phyloP scores from a whole-genome alignment of 2,888 invertebrate genomes.

The Eudasyphora cyanicolor region DNA sequence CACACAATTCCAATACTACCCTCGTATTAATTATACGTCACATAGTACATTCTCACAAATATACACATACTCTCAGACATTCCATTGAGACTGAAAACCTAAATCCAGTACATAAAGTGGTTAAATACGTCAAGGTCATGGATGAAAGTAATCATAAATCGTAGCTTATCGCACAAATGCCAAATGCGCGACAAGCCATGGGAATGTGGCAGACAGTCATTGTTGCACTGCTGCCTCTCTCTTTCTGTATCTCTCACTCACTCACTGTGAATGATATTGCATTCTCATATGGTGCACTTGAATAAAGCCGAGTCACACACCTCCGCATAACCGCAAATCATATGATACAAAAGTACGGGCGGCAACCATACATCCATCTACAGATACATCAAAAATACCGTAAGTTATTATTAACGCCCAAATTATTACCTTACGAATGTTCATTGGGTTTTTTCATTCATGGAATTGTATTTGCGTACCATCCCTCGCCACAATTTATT shows the following conservation, averaged over 20 bases:
- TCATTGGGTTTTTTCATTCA: constrained; percentile 23
- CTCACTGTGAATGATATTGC: too few relatives aligned
- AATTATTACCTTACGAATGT: constrained; percentile 44
- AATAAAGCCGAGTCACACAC: too few relatives aligned
- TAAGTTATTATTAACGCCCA: constrained; percentile 61
- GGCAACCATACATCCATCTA: constrained; percentile 32
- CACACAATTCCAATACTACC: background rate
- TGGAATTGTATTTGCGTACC: constrained; percentile 18
- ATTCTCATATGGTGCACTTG: too few relatives aligned
- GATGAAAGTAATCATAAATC: constrained; percentile 73
- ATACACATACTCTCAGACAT: background rate
- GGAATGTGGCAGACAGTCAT: constrained; percentile 2
- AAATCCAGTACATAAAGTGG: constrained; percentile 32
- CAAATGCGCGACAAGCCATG: constrained; percentile 38
- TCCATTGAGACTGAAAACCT: constrained; percentile 32
- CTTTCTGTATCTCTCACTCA: background rate
- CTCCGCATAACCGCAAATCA: too few relatives aligned
- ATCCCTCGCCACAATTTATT: background rate
- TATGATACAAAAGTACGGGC: background rate
- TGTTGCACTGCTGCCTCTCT: background rate
- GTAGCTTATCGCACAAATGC: constrained; percentile 49
- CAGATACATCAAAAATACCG: constrained; percentile 41
- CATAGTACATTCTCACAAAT: background rate
- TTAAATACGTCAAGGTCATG: constrained; percentile 74
- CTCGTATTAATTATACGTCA: constrained; percentile 29